Evolutionary conservation across 1,140 invertebrate genomes (phyloP), one percentile per base, ranked within the genome.

Genomic region (Sinonovacula constricta): DNA sequence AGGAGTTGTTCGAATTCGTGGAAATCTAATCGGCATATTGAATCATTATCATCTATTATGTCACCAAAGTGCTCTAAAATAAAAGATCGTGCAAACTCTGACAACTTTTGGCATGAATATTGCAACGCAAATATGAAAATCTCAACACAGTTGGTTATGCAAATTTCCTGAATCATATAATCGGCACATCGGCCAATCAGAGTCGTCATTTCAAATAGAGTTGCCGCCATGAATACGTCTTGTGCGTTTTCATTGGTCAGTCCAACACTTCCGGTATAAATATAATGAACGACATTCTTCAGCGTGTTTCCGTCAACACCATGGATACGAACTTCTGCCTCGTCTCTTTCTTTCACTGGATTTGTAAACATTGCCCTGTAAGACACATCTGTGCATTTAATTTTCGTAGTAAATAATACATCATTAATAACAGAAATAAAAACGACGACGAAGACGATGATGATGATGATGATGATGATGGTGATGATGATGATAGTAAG

Each of bases 351-450:
- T 59, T 74, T 79, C 4, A 86, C 81, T 15, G 85, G 70, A 34
- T 68, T 83, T 7, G 83, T 84, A 66, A 89, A 87, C 88, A 89
- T 89, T 0, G 88, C 88, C 56, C 88, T 89, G 82, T 49, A 81
- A 84, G 53, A 18, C 14, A 7, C 30, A 18, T n/a, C 14, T 18
- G 15, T 30, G n/a, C 33, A 33, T 65, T 33, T 65, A 24, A n/a
- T n/a, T n/a, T 53, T n/a, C 4, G 4, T 53, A n/a, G 3, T 4
- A 53, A n/a, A 22, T 7, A 0, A n/a, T 7, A 2, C 18, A 53
- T 3, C 18, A n/a, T 53, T n/a, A 53, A n/a, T 53, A 53, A 3
- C 24, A 53, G 18, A 3, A n/a, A n/a, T n/a, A n/a, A n/a, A n/a
- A 59, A 59, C 28, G 5, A 4, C 28, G n/a, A 24, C 18, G 28